Conservation (phyloP, 2,888 invertebrate species). For the Drosophila kanekoi region DNA sequence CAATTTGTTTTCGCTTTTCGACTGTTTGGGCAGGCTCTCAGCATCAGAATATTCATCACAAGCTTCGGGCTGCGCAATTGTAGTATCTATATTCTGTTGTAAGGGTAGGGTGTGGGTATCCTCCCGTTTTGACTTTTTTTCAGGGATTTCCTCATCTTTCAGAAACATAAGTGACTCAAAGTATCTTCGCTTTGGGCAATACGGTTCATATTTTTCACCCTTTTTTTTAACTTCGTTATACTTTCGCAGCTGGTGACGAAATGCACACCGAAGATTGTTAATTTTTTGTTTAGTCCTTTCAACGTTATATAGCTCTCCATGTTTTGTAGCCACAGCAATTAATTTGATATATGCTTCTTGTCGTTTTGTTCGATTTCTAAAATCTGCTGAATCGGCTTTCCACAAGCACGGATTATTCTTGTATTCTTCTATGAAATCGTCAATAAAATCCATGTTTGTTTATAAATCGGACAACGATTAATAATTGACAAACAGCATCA, state of each 20-base stretch:
- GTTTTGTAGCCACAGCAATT: constrained; percentile 84
- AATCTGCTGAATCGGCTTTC: constrained; percentile 84
- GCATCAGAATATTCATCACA: constrained; percentile 71
- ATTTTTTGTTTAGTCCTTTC: constrained; percentile 85
- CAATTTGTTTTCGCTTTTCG: constrained; percentile 68
- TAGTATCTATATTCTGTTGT: constrained; percentile 47
- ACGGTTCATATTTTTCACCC: constrained; percentile 83
- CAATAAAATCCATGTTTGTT: constrained; percentile 84
- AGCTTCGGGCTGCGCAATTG: constrained; percentile 45
- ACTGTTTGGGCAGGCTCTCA: constrained; percentile 67
- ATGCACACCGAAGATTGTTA: constrained; percentile 84
- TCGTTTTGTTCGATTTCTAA: constrained; percentile 82
- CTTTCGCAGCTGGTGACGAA: constrained; percentile 84
- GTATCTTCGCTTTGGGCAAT: constrained; percentile 84
- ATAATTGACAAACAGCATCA: constrained; percentile 27
- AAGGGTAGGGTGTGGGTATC: constrained; percentile 39
- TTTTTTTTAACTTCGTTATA: constrained; percentile 84
- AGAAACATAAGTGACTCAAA: constrained; percentile 85
- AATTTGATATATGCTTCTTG: constrained; percentile 84
- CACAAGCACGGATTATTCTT: constrained; percentile 84
- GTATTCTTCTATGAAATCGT: constrained; percentile 84
- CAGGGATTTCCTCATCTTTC: constrained; percentile 83
- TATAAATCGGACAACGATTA: constrained; percentile 41
- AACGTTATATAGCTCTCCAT: constrained; percentile 84
- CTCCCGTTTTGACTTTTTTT: constrained; percentile 68